phyloP scores from a whole-genome alignment of 2,113 vertebrate species.

The Pomatostomus ruficeps region DNA sequence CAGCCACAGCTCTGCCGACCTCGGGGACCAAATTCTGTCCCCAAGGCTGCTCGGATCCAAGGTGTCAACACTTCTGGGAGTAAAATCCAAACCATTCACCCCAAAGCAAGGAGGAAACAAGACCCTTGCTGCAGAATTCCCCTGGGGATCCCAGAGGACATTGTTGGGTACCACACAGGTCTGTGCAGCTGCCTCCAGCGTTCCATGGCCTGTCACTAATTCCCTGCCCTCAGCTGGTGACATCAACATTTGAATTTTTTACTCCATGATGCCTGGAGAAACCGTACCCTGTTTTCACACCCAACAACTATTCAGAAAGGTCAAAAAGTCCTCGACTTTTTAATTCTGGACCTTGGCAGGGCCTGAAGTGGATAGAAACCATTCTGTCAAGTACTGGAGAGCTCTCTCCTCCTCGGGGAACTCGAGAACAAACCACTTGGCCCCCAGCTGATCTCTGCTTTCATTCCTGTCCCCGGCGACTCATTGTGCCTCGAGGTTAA shows the following conservation, averaged over 20 bases:
- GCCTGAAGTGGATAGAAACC: background rate
- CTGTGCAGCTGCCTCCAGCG: background rate
- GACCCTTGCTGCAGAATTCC: background rate
- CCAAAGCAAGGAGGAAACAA: background rate
- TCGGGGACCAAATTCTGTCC: background rate
- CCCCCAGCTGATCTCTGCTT: conserved; percentile 18
- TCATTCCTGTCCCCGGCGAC: background rate
- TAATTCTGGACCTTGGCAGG: background rate
- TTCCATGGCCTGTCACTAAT: background rate
- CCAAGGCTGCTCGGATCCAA: background rate
- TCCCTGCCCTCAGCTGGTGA: background rate
- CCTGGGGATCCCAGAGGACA: background rate
- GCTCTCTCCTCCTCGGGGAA: background rate
- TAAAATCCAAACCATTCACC: background rate
- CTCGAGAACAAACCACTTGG: background rate
- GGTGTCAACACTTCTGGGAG: background rate
- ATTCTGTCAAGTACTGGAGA: background rate
- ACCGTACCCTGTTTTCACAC: fast-evolving
- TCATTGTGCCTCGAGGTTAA: background rate
- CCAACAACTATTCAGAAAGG: background rate
- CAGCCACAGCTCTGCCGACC: background rate
- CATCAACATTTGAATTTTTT: background rate
- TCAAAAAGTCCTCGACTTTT: background rate
- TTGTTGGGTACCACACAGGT: background rate
- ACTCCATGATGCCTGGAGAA: background rate